These are phyloP conservation scores for Trichopoda pennipes DNA, from an alignment of 2,888 invertebrate species.

Conservation along the genomic window DNA sequence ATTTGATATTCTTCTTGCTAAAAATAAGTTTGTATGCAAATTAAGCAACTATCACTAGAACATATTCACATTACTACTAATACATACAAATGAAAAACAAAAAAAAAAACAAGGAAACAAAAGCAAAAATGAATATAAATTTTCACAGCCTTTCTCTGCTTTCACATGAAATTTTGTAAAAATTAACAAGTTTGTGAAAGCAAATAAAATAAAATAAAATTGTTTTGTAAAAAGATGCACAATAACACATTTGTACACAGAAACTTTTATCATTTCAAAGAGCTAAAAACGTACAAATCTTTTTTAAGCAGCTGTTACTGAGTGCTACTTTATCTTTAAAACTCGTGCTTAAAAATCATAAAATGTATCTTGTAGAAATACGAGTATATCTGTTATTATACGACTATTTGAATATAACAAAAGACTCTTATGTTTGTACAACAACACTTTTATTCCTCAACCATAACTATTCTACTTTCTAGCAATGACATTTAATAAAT, in stretches of 20 bases:
- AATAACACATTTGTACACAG: neutral
- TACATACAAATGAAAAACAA: neutral
- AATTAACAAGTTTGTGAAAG: constrained; percentile 41
- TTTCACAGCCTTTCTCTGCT: constrained; percentile 9
- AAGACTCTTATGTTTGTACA: neutral
- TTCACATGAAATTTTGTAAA: constrained; percentile 7
- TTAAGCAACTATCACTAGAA: neutral
- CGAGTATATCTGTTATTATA: neutral
- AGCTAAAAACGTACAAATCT: constrained; percentile 12
- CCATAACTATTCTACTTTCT: neutral
- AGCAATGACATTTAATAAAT: constrained; percentile 27
- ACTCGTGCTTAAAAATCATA: constrained; percentile 3
- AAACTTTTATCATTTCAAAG: too few species aligned
- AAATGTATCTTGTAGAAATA: neutral
- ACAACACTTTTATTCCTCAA: neutral
- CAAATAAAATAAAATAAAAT: constrained; percentile 25
- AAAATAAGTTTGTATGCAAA: constrained; percentile 2
- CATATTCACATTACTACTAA: neutral
- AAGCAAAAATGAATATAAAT: constrained; percentile 12
- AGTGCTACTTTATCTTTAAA: neutral
- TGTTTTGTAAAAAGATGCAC: constrained; percentile 12
- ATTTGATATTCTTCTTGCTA: neutral
- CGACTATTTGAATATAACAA: constrained; percentile 2
- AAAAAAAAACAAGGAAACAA: neutral
- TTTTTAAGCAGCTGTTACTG: constrained; percentile 33